phyloP scores from a whole-genome alignment of 2,797 vertebrate genomes.

The Sardinella longiceps region DNA sequence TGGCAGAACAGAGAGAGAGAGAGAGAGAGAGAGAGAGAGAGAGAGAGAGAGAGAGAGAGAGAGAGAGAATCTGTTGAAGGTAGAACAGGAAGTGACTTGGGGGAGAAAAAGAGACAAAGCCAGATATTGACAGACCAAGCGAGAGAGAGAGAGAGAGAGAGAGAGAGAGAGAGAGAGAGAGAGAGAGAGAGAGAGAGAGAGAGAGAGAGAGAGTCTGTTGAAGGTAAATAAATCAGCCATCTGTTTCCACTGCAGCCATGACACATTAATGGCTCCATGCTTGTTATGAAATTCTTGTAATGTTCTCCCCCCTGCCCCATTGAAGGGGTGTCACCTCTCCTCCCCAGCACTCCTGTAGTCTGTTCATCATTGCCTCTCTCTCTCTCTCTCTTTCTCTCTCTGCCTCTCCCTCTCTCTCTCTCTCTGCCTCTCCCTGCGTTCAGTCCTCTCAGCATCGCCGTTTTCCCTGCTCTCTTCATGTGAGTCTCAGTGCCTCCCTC shows the following conservation, averaged over 20 bases:
- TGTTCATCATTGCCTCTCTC: slow-evolving; percentile 44
- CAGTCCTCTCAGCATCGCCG: neutral
- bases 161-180: neutral
- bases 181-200: neutral
- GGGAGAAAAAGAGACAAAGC: neutral
- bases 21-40: no score
- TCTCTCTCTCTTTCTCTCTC: neutral
- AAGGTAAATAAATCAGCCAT: slow-evolving; percentile 63
- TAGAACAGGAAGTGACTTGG: no score
- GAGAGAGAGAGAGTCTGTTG: slow-evolving; percentile 35
- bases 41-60: neutral
- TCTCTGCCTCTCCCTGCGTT: neutral
- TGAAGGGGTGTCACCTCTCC: slow-evolving; percentile 42
- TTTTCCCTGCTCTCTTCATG: neutral
- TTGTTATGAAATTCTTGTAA: slow-evolving; percentile 60
- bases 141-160: neutral
- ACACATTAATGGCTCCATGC: slow-evolving; percentile 61
- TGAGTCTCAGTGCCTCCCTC: neutral
- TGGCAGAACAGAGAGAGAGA: no score
- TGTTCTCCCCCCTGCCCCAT: slow-evolving; percentile 27
- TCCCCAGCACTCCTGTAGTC: slow-evolving; percentile 34
- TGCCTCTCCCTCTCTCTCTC: neutral
- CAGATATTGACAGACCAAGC: neutral
- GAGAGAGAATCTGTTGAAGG: neutral
- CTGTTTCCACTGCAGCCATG: slow-evolving; percentile 58